These are phyloP conservation scores for Himalopsyche anomala DNA, from an alignment of 2,888 invertebrate species.

Conservation along the genomic window DNA sequence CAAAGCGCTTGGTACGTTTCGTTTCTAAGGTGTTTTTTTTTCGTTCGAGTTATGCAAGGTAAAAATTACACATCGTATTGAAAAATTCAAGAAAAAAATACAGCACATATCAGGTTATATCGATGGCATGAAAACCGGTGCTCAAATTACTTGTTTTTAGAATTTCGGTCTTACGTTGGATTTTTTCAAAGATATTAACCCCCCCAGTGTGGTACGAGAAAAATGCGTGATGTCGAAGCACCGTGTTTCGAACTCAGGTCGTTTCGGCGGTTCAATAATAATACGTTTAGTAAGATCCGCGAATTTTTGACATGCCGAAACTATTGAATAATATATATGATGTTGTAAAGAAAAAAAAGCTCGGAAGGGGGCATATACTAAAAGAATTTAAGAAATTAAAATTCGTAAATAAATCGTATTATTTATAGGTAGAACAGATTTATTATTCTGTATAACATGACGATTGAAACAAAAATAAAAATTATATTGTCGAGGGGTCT, in stretches of 20 bases:
- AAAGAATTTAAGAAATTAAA: too few relatives aligned
- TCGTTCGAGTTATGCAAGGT: constrained; percentile 44
- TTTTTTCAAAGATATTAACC: neutral
- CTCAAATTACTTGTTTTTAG: constrained; percentile 39
- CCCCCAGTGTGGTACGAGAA: neutral
- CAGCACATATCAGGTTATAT: constrained; percentile 35
- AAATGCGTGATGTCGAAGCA: neutral
- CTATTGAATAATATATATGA: neutral
- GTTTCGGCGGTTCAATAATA: neutral
- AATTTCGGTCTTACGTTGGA: neutral
- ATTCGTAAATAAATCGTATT: too few relatives aligned
- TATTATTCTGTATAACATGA: neutral
- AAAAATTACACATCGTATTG: constrained; percentile 44
- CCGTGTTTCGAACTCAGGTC: neutral
- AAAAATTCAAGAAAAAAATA: constrained; percentile 29
- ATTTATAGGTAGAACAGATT: too few relatives aligned
- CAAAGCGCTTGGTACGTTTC: constrained; percentile 3
- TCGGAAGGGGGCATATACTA: too few relatives aligned
- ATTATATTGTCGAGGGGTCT: constrained; percentile 53
- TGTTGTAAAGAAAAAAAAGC: too few relatives aligned
- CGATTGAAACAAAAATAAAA: constrained; percentile 36
- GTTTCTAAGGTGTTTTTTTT: neutral
- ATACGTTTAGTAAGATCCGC: neutral
- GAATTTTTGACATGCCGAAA: neutral
- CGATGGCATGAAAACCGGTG: constrained; percentile 39